Evolutionary conservation across 2,797 vertebrate species (phyloP), one percentile per base, ranked within the genome.

Genomic region (Danio jaintianensis): DNA sequence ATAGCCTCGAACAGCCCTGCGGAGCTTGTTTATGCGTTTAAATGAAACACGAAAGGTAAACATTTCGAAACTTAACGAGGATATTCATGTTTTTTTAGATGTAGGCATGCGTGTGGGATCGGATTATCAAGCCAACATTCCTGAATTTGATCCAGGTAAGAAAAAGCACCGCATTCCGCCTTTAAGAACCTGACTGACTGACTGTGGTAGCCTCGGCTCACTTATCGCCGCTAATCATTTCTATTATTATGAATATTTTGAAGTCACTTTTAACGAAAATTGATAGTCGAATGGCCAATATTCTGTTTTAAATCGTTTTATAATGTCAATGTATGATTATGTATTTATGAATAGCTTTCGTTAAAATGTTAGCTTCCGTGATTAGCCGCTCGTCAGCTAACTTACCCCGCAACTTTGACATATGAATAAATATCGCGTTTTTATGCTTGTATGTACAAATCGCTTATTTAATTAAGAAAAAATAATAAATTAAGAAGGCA

Each of bases 91-190:
- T 90, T 94, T 29, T 29, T 90, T 86, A 98, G 97, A 98, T 96
- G 96, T 98, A 76, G 97, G 97, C 81, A 98, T 98, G 97, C 95
- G 97, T 88, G 97, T 98, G 83, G 97, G 97, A 88, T 93, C 95
- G 1, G 97, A 98, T 84, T 98, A 96, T 75, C 97, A 98, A 91
- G 97, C 97, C 78, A 94, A 90, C 88, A 97, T 98, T 79, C 96
- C 97, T 2, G 97, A 98, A 78, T 96, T 94, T 83, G 97, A 99
- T 81, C 96, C 96, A 86, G 97, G 97, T 98, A 93, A 89, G 91
- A 66, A 80, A 52, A 59, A n/a, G 11, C 16, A 22, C 56, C 16
- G 11, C 12, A 13, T 63, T 36, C 16, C 52, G 52, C 52, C 47
- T 59, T 64, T 75, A 48, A 63, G 52, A 82, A 83, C 82, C 87